A percentile compares a stretch with the other conserved stretches of the same genome.
These are phyloP conservation scores for Xylocampa areola DNA, from an alignment of 2,888 invertebrate species.

Conservation along the genomic window DNA sequence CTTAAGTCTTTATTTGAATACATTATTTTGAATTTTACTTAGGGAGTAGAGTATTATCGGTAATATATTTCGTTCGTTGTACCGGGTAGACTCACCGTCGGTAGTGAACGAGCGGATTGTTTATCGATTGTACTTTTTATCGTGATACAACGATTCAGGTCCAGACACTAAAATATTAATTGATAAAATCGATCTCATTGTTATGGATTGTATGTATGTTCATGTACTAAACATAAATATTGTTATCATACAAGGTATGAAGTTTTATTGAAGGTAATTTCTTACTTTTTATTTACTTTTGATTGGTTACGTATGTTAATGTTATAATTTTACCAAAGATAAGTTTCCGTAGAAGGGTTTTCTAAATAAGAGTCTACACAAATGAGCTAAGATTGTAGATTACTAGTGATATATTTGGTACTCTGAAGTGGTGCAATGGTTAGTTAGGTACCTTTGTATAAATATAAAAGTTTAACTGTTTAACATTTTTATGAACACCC, in stretches of 20 bases:
- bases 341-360: constrained; percentile 78
- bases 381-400: constrained; percentile 70
- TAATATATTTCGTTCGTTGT: constrained; percentile 52
- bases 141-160: constrained; percentile 82
- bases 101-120: constrained; percentile 42
- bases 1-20: constrained; percentile 55
- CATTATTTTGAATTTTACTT: constrained; percentile 51
- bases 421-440: constrained; percentile 85
- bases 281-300: constrained; percentile 72
- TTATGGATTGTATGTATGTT: constrained; percentile 83
- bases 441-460: constrained; percentile 79
- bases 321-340: constrained; percentile 85
- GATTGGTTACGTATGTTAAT: constrained; percentile 77
- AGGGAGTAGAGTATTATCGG: constrained; percentile 46
- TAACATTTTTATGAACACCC: constrained; percentile 61
- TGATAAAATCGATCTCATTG: constrained; percentile 88
- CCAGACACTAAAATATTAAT: constrained; percentile 75
- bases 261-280: constrained; percentile 71
- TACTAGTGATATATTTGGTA: constrained; percentile 77
- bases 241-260: constrained; percentile 90
- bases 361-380: constrained; percentile 68
- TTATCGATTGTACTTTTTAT: constrained; percentile 59
- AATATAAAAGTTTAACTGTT: constrained; percentile 71
- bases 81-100: constrained; percentile 33
- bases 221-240: constrained; percentile 81